Evolutionary conservation across 92 coral and sea anemone species (phyloP), one percentile per base, ranked within the genome.

Genomic region (Metridium senile): DNA sequence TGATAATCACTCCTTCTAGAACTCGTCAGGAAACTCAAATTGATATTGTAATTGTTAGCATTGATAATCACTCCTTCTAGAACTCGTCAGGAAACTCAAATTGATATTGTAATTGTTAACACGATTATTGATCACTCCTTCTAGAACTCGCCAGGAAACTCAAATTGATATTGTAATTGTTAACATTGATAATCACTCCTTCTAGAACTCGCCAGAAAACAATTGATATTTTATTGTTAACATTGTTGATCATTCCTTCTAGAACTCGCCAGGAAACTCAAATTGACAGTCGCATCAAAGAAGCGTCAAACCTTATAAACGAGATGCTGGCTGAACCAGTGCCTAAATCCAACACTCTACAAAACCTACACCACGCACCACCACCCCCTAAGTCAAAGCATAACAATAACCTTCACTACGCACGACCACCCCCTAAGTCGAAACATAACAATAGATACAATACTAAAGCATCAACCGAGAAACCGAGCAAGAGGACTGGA

Each of bases 291-390:
- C 62, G 93, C 13, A 65, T 88, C 17, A 78, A 88, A 71, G 87
- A 79, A 19, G 93, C 93, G 19, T 88, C 93, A 30, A 84, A 76
- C 66, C 83, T 88, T 17, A 71, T 88, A 62, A 71, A 62, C 52
- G 93, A 84, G 73, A 79, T 88, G 89, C 76, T 88, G 43, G 69
- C 93, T 34, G 93, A 88, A 78, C 86, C 85, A 57, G 83, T 88
- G 43, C 93, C 93, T 22, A 84, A 70, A 62, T 79, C 86, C 18
- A 76, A 77, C 56, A 79, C 76, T 25, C 84, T 79, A 34, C 73
- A 39, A 33, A 68, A 68, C 59, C 61, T 79, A n/a, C 67, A 49
- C 18, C 23, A 70, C 62, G 64, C 84, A 59, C 69, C 76, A 17
- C 84, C 70, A 17, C 68, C 62, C 21, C 61, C 77, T 22, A 79